Percentiles rank a stretch among this genome's conserved stretches.
phyloP scores from a whole-genome alignment of 2,797 vertebrate species.

The Scarus forsteni region DNA sequence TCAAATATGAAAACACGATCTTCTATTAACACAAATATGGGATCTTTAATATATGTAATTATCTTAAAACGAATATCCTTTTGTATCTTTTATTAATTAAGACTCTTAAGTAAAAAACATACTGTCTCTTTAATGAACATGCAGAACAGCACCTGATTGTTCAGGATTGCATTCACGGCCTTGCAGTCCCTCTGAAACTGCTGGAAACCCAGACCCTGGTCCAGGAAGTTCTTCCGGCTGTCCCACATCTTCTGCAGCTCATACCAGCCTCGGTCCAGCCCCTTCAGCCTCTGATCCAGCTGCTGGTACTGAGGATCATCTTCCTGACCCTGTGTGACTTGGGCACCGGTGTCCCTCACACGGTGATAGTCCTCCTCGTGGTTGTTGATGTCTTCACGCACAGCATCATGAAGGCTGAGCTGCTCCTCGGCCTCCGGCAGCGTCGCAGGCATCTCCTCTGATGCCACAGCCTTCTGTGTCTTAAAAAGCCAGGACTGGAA shows the following conservation, averaged over 20 bases:
- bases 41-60: no score
- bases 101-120: no score
- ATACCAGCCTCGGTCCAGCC: constrained; percentile 90
- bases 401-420: constrained; percentile 84
- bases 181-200: constrained; percentile 94
- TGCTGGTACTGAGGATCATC: constrained; percentile 92
- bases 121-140: background rate
- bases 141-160: constrained; percentile 90
- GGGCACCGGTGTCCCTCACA: constrained; percentile 85
- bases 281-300: constrained; percentile 89
- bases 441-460: constrained; percentile 89
- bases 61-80: no score
- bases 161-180: constrained; percentile 91
- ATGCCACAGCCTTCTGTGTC: constrained; percentile 92
- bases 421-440: constrained; percentile 91
- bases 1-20: no score
- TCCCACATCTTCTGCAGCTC: constrained; percentile 94
- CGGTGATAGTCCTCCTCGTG: constrained; percentile 85
- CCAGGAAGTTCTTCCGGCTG: constrained; percentile 87
- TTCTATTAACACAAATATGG: no score
- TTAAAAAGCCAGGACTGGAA: constrained; percentile 96
- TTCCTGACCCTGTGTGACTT: constrained; percentile 87
- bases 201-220: constrained; percentile 92
- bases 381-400: constrained; percentile 86
- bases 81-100: no score